Evolutionary conservation across 2,113 vertebrate species (phyloP).

Genomic region (Mus pahari): DNA sequence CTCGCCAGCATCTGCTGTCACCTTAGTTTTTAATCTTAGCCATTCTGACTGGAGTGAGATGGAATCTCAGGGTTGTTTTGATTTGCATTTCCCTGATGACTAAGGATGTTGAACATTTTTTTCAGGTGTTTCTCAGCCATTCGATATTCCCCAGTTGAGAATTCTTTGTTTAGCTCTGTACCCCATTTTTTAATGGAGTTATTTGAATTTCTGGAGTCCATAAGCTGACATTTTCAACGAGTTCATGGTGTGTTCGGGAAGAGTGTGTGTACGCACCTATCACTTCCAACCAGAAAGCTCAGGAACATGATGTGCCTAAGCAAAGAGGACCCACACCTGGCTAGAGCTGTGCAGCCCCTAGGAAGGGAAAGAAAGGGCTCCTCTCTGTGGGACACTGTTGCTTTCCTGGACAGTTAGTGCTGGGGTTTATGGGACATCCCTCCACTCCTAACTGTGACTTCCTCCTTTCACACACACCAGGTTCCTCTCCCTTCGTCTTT

Average conservation of each 20-base stretch:
- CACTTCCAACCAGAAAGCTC: constrained; percentile 25
- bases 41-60: too few relatives aligned
- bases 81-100: too few relatives aligned
- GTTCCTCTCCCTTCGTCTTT: not conserved
- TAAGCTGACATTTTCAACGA: not conserved
- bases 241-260: not conserved
- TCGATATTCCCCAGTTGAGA: too few relatives aligned
- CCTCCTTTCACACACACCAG: not conserved
- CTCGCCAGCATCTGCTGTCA: too few relatives aligned
- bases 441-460: not conserved
- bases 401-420: not conserved
- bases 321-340: constrained; percentile 19
- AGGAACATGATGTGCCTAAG: not conserved
- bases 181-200: too few relatives aligned
- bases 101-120: too few relatives aligned
- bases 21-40: too few relatives aligned
- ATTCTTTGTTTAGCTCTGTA: too few relatives aligned
- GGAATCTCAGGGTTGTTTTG: too few relatives aligned
- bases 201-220: too few relatives aligned
- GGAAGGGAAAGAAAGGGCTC: not conserved
- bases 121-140: too few relatives aligned
- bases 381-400: not conserved
- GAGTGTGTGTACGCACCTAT: fast-evolving
- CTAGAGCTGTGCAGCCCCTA: not conserved
- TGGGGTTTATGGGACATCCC: not conserved